Conservation (phyloP, 2,888 invertebrate species). For the Drosophila ustulata region DNA sequence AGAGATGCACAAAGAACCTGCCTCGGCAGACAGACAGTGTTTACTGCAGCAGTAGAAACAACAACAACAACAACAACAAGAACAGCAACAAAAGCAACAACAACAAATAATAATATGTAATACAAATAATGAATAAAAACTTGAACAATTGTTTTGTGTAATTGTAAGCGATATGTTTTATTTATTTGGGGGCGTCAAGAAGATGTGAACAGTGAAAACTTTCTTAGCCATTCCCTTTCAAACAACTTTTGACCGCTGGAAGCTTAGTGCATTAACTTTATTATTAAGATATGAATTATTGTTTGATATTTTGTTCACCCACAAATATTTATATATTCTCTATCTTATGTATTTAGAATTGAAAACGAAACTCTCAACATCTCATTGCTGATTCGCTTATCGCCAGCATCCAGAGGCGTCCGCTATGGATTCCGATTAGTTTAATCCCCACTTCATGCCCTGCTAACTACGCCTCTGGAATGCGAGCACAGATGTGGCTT, state of each 20-base stretch:
- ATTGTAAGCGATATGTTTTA: constrained; percentile 77
- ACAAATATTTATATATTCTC: no score
- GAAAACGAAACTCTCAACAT: neutral
- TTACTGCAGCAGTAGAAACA: constrained; percentile 30
- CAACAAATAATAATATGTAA: constrained; percentile 70
- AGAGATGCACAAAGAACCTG: constrained; percentile 28
- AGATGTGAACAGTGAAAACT: neutral
- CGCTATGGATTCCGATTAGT: fast-evolving
- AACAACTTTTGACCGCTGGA: no score
- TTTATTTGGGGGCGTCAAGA: neutral
- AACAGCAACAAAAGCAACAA: constrained; percentile 38
- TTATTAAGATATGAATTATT: no score
- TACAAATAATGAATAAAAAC: constrained; percentile 84
- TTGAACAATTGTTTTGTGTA: constrained; percentile 86
- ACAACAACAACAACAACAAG: constrained; percentile 32
- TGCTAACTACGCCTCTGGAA: constrained; percentile 17
- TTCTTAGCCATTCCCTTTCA: no score
- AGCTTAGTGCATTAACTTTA: neutral
- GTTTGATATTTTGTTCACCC: no score
- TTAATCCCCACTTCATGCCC: constrained; percentile 7
- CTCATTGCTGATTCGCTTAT: constrained; percentile 12
- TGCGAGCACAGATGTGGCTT: constrained; percentile 6
- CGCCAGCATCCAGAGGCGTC: constrained; percentile 9
- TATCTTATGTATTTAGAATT: neutral
- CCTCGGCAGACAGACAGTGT: constrained; percentile 33